Evolutionary conservation across 2,888 invertebrate species (phyloP).

Genomic region (Caenorhabditis angaria): DNA sequence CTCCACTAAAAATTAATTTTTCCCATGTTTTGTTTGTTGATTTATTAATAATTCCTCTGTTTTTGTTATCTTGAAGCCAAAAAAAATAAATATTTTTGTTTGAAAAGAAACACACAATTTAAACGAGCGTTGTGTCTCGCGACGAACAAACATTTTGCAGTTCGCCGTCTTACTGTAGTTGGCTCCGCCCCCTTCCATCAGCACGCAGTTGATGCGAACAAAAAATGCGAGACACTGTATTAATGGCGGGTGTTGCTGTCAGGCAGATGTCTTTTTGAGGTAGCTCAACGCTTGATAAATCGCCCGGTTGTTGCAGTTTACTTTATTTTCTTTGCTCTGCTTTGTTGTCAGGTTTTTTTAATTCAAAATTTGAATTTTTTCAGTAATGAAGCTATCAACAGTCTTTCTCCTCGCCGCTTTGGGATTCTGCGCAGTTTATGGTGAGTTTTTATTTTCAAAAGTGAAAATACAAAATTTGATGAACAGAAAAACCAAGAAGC

Average conservation of each 20-base stretch:
- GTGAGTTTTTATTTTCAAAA: slow-evolving; percentile 9
- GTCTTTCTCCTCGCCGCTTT: slow-evolving; percentile 30
- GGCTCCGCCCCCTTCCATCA: slow-evolving; percentile 15
- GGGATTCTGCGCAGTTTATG: slow-evolving; percentile 39
- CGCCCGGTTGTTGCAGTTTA: background rate
- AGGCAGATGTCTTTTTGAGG: background rate
- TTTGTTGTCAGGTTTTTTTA: no score
- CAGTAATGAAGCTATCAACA: slow-evolving; percentile 46
- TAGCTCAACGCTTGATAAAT: background rate
- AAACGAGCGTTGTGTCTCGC: slow-evolving; percentile 27
- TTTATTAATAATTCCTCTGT: background rate
- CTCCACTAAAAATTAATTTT: slow-evolving; percentile 6
- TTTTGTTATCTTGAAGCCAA: slow-evolving; percentile 2
- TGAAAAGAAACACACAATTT: slow-evolving; percentile 22
- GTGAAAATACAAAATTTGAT: background rate
- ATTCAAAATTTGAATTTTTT: slow-evolving; percentile 11
- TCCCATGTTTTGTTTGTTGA: slow-evolving; percentile 9
- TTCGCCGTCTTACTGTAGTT: slow-evolving; percentile 27
- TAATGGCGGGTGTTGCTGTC: background rate
- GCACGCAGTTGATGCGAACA: slow-evolving; percentile 31
- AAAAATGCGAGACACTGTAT: background rate
- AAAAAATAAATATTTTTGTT: slow-evolving; percentile 7
- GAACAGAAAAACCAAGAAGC: background rate
- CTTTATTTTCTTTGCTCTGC: background rate
- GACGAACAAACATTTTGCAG: slow-evolving; percentile 34